Evolutionary conservation across 1,140 invertebrate genomes (phyloP).

Genomic region (Pseudomyrmex sp.): DNA sequence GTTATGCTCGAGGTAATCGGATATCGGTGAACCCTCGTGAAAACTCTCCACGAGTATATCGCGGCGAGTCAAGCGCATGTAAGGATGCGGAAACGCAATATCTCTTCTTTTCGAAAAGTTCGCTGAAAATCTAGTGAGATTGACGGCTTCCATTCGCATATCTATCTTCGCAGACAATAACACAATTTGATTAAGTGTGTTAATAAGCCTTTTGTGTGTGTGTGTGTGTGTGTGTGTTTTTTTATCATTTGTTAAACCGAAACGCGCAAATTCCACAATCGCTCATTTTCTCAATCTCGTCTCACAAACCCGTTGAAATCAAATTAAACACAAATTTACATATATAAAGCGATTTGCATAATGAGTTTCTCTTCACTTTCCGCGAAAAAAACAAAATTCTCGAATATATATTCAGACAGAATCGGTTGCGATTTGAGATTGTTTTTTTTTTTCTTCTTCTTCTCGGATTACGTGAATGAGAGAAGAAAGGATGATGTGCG

Average conservation of each 20-base stretch:
- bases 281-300: background rate
- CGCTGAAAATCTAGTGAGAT: constrained; percentile 81
- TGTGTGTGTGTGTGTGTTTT: too few relatives aligned
- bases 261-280: background rate
- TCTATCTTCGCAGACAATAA: constrained; percentile 75
- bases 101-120: constrained; percentile 80
- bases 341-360: background rate
- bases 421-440: background rate
- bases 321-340: background rate
- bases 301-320: background rate
- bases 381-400: too few relatives aligned
- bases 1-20: constrained; percentile 75
- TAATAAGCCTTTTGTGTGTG: too few relatives aligned
- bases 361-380: too few relatives aligned
- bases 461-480: constrained; percentile 2
- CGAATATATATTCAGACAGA: too few relatives aligned
- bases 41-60: constrained; percentile 85
- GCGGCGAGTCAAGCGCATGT: constrained; percentile 75
- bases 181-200: background rate
- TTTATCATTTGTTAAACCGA: background rate
- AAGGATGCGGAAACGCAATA: constrained; percentile 83
- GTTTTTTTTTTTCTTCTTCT: constrained; percentile 19
- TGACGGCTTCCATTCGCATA: constrained; percentile 81
- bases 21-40: constrained; percentile 84
- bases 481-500: background rate